These are phyloP conservation scores for Eulithis testata DNA, from an alignment of 2,888 invertebrate genomes.

Conservation along the genomic window DNA sequence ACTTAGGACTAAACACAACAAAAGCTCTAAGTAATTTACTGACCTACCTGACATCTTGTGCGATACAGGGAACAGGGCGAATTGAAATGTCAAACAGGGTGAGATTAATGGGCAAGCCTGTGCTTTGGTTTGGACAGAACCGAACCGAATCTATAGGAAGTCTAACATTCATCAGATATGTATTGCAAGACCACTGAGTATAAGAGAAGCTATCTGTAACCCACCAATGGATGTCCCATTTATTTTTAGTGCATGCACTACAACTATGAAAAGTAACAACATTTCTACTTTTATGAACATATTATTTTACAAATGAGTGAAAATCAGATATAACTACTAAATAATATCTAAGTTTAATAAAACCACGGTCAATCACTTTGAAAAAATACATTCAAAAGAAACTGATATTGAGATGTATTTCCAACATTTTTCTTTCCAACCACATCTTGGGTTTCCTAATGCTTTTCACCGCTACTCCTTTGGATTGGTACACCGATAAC, in stretches of 20 bases:
- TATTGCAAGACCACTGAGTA: too few relatives aligned
- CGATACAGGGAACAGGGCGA: conserved; percentile 16
- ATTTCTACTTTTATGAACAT: too few relatives aligned
- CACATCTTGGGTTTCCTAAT: conserved; percentile 36
- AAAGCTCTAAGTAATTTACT: not conserved
- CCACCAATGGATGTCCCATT: too few relatives aligned
- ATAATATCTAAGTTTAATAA: too few relatives aligned
- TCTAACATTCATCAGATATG: not conserved
- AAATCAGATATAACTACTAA: too few relatives aligned
- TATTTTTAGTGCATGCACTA: too few relatives aligned
- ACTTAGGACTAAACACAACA: not conserved
- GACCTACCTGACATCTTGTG: conserved; percentile 12
- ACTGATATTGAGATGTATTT: conserved; percentile 13
- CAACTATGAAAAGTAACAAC: too few relatives aligned
- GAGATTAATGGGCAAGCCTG: conserved; percentile 20
- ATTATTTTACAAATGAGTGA: too few relatives aligned
- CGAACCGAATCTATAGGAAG: conserved; percentile 10
- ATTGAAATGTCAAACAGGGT: conserved; percentile 28
- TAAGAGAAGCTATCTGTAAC: too few relatives aligned
- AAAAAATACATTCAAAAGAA: conserved; percentile 2
- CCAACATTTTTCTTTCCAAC: conserved; percentile 16
- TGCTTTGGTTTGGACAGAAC: conserved; percentile 8
- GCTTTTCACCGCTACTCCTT: conserved; percentile 38
- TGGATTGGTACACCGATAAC: conserved; percentile 28
- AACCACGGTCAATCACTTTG: not conserved